Evolutionary conservation across 1,140 invertebrate species (phyloP).

Genomic region (Pentalonia nigronervosa): DNA sequence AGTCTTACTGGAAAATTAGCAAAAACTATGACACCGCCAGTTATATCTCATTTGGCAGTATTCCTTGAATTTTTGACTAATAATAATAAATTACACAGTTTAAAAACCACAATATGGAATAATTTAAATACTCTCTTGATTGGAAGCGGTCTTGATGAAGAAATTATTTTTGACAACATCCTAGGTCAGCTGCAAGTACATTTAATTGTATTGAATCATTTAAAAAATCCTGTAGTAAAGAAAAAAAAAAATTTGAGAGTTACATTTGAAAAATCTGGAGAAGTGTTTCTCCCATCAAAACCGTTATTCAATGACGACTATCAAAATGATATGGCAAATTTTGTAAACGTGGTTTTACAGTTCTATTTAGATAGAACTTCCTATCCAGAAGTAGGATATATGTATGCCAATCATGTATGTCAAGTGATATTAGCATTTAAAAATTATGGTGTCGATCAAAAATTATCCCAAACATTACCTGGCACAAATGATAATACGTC

Average conservation of each 20-base stretch:
- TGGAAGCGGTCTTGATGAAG: constrained; percentile 33
- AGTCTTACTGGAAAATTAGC: constrained; percentile 49
- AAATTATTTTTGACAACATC: constrained; percentile 48
- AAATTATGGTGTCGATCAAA: background rate
- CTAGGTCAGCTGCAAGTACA: constrained; percentile 15
- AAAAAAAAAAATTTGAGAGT: constrained; percentile 51
- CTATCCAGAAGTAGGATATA: background rate
- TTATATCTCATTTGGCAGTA: constrained; percentile 49
- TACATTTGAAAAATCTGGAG: constrained; percentile 41
- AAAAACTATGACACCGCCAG: constrained; percentile 46
- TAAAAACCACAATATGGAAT: constrained; percentile 32
- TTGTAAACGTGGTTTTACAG: constrained; percentile 19
- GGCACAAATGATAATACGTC: background rate
- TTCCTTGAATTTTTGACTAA: constrained; percentile 34
- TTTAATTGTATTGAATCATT: constrained; percentile 45
- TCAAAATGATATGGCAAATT: constrained; percentile 33
- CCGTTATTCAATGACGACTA: background rate
- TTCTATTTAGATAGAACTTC: constrained; percentile 52
- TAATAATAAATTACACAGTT: constrained; percentile 7
- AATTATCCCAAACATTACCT: constrained; percentile 29
- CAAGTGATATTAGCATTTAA: constrained; percentile 48
- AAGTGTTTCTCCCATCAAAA: background rate
- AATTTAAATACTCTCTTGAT: constrained; percentile 39
- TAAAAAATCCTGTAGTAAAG: constrained; percentile 35
- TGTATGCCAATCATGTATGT: constrained; percentile 41